Evolutionary conservation across 2,888 invertebrate genomes (phyloP), one percentile per base, ranked within the genome.

Genomic region (Meiosimyza decipiens): DNA sequence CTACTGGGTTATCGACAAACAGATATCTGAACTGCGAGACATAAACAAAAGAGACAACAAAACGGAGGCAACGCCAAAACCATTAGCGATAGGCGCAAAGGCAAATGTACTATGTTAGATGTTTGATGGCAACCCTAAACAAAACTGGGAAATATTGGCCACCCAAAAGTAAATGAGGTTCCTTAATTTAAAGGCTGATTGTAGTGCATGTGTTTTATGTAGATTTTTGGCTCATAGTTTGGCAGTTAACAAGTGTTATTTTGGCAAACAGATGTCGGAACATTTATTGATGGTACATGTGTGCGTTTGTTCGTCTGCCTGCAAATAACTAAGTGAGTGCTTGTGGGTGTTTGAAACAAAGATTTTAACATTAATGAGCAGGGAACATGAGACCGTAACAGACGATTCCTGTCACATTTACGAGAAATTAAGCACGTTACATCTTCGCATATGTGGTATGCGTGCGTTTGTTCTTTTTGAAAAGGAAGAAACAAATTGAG

Each of bases 191-290:
- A 71, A 33, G 71, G 55, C 54, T 6, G 15, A 16, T 28, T 15
- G 68, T 22, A 59, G 33, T 40, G 40, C 40, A 9, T 40, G 40
- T 9, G 40, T 40, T 40, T 40, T 40, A 40, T 40, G 40, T 40
- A 40, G 40, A 40, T 40, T 28, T 22, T 22, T 51, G 18, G 18
- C 22, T 12, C 13, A 63, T 62, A 18, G 65, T 55, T 40, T 65
- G 73, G 70, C 70, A 70, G 70, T 65, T 65, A 73, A 66, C 72
- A 50, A 67, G 55, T 72, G 72, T 72, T 72, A 67, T 66, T 13
- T 71, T 54, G 55, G 16, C 28, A 63, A 72, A 72, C 68, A 63
- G 72, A 52, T 72, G 72, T 64, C 33, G 68, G 64, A 60, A 68
- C 63, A 62, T 72, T 67, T 60, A 66, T 67, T 67, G 62, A 62